Conservation (phyloP, 2,113 vertebrate genomes). For the Setophaga kirtlandii region DNA sequence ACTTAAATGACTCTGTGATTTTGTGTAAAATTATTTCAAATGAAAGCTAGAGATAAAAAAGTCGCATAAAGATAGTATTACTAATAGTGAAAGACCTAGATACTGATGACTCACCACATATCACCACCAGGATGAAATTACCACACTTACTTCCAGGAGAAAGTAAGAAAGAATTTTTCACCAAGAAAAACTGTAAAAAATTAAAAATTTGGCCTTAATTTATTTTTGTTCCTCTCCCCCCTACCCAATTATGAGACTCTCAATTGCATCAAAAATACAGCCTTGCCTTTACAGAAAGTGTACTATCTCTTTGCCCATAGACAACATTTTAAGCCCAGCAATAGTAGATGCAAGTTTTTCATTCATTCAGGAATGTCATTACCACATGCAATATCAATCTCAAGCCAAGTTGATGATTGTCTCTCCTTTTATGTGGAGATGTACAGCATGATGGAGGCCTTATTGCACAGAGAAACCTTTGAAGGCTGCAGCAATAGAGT, state of each 20-base stretch:
- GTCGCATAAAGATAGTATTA: background rate
- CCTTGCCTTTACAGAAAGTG: background rate
- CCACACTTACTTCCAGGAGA: background rate
- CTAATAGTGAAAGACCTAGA: background rate
- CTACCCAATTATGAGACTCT: background rate
- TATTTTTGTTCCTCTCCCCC: background rate
- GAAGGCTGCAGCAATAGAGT: background rate
- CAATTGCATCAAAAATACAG: background rate
- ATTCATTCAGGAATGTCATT: background rate
- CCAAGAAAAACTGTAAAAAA: background rate
- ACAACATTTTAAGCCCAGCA: background rate
- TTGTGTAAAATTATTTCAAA: background rate
- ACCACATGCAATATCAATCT: background rate
- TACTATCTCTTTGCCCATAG: background rate
- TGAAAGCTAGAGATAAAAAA: background rate
- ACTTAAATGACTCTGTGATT: background rate
- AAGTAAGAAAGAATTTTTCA: background rate
- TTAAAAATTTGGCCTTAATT: background rate
- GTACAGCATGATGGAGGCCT: background rate
- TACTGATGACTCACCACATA: background rate
- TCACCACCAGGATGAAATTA: background rate
- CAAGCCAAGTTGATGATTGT: background rate
- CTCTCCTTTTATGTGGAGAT: background rate
- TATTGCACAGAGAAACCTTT: background rate
- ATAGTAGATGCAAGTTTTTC: background rate